phyloP scores from a whole-genome alignment of 2,113 vertebrate species.

The Tachuris rubrigastra region DNA sequence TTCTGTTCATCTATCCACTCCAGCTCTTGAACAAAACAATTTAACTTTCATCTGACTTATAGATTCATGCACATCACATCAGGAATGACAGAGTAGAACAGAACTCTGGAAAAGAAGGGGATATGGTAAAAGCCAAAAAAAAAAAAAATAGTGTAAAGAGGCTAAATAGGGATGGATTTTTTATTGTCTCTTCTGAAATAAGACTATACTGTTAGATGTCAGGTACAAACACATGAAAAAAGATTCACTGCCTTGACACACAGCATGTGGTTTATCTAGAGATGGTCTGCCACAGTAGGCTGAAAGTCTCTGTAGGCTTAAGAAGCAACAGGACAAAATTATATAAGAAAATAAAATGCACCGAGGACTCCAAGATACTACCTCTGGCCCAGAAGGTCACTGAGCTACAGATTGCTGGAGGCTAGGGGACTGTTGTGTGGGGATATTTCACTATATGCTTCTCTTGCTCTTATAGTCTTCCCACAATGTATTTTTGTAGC shows the following conservation, averaged over 20 bases:
- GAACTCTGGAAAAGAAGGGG: not conserved
- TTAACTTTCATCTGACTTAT: not conserved
- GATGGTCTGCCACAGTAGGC: not conserved
- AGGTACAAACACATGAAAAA: not conserved
- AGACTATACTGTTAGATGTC: not conserved
- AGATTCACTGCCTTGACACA: not conserved
- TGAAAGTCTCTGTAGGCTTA: not conserved
- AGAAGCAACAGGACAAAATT: not conserved
- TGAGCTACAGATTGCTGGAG: not conserved
- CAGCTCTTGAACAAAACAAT: not conserved
- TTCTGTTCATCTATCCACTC: not conserved
- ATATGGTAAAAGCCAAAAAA: not conserved
- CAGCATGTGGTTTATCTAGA: not conserved
- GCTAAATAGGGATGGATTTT: not conserved
- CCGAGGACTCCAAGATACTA: not conserved
- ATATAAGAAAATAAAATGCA: not conserved
- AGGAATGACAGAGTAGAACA: not conserved
- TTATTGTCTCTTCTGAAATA: not conserved
- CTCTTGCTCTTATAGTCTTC: not conserved
- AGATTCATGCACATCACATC: not conserved
- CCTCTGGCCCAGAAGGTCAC: not conserved
- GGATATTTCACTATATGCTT: not conserved
- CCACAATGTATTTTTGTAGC: not conserved
- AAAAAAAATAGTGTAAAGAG: not conserved
- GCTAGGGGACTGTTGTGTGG: not conserved